These are phyloP conservation scores for Brachionus manjavacas DNA, from an alignment of 1,140 invertebrate genomes.

Conservation along the genomic window DNA sequence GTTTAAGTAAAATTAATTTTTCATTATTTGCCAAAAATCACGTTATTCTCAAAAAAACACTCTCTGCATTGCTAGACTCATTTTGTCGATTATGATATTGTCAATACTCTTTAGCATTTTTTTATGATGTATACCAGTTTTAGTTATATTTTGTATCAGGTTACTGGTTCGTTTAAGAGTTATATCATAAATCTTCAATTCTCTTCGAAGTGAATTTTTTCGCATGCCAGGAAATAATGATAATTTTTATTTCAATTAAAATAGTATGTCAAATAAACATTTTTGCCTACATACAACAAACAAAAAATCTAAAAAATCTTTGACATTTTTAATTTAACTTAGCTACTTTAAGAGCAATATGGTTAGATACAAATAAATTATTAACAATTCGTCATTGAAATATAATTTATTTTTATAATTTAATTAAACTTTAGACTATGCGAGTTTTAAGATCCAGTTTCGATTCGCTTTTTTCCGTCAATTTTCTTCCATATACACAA, in stretches of 20 bases:
- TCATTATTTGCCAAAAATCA: neutral
- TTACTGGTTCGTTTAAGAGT: neutral
- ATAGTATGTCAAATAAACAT: neutral
- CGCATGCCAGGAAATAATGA: neutral
- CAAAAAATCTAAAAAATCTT: neutral
- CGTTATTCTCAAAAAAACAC: neutral
- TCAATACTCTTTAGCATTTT: neutral
- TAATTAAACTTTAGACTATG: neutral
- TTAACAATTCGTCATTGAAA: neutral
- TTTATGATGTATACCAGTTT: neutral
- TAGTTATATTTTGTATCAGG: neutral
- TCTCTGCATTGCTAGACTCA: neutral
- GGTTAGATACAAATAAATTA: neutral
- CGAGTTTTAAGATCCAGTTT: neutral
- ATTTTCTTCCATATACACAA: neutral
- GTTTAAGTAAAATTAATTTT: neutral
- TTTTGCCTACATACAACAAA: neutral
- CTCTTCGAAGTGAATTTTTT: neutral
- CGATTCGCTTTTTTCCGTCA: neutral
- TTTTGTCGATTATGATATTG: neutral
- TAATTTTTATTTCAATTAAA: neutral
- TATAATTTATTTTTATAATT: neutral
- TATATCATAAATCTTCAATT: neutral
- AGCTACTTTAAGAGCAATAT: neutral
- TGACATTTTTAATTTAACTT: neutral